Base-by-base conservation (phyloP, 2,113 vertebrate species). In the Vulpes lagopus region DNA sequence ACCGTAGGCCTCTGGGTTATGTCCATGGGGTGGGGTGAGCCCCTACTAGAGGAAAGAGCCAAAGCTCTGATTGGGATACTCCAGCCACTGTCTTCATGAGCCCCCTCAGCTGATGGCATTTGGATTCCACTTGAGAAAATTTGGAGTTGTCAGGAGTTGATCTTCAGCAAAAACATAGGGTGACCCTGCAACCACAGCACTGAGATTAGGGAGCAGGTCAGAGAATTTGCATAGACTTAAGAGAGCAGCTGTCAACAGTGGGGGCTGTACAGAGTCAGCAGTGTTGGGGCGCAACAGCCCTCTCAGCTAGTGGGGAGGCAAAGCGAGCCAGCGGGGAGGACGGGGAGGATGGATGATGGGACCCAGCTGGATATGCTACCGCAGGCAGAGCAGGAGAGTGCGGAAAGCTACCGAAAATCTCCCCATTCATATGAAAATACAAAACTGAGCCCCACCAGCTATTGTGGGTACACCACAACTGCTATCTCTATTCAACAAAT, bases 151-250 rank as follows among this genome's bases (percentile, higher is more conserved):
- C 78, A 94, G 97, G 93, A 43, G 74, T 91, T 98, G 98, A 98
- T 98, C 98, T 98, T 98, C 94, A 96, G 90, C 89, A 98, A 98
- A 98, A 98, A 98, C 98, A 96, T 98, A 98, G 97, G 84, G 76
- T 94, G 98, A 97, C 97, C 98, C 97, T 96, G 97, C 79, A 96
- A 98, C 98, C 98, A 91, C 98, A 98, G 96, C 91, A 71, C 96
- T 98, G 97, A 97, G 98, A 97, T 90, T 93, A 65, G 89, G 86
- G 65, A 19, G 74, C 89, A 79, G 91, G 94, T 89, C 84, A 98
- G 95, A 94, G 71, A 57, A 97, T 97, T 90, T 89, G 94, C 96
- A 80, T 16, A 89, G 95, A 64, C 73, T 98, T 95, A 76, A 95
- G 96, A 35, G 0, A 93, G 11, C 88, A 94, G 97, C 96, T 84